A percentile compares a stretch with the other conserved stretches of the same genome.
phyloP scores from a whole-genome alignment of 2,888 invertebrate species.

The Folsomia candida region DNA sequence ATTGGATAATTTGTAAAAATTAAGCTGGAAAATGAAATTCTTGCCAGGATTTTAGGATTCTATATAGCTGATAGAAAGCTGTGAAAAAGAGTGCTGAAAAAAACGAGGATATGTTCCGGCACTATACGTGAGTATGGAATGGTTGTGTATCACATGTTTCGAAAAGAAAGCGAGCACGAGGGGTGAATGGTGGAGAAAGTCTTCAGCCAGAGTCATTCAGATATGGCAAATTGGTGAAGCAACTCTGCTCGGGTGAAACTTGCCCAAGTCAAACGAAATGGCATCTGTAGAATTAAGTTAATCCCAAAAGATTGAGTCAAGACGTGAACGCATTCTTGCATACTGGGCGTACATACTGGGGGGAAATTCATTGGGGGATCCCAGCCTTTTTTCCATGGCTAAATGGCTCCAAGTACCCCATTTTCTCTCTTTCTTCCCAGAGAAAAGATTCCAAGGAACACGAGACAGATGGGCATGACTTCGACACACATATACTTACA shows the following conservation, averaged over 20 bases:
- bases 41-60: neutral
- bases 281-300: constrained; percentile 22
- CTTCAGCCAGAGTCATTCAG: too few relatives aligned
- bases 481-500: too few relatives aligned
- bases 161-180: too few relatives aligned
- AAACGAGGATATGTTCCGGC: neutral
- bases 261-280: constrained; percentile 13
- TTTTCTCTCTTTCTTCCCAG: neutral
- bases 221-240: too few relatives aligned
- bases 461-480: too few relatives aligned
- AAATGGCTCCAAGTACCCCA: constrained; percentile 4
- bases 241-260: too few relatives aligned
- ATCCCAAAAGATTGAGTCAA: constrained; percentile 23
- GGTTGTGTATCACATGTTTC: neutral
- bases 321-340: constrained; percentile 22
- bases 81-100: neutral
- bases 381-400: constrained; percentile 11
- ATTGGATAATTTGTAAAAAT: constrained; percentile 18
- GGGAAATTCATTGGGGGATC: constrained; percentile 19
- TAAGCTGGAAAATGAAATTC: constrained; percentile 7
- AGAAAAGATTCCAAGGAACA: too few relatives aligned
- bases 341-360: too few relatives aligned
- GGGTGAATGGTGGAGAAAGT: too few relatives aligned
- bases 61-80: neutral
- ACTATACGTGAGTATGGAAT: neutral